Evolutionary conservation across 2,888 invertebrate species (phyloP).

Genomic region (Tetranychus piercei): DNA sequence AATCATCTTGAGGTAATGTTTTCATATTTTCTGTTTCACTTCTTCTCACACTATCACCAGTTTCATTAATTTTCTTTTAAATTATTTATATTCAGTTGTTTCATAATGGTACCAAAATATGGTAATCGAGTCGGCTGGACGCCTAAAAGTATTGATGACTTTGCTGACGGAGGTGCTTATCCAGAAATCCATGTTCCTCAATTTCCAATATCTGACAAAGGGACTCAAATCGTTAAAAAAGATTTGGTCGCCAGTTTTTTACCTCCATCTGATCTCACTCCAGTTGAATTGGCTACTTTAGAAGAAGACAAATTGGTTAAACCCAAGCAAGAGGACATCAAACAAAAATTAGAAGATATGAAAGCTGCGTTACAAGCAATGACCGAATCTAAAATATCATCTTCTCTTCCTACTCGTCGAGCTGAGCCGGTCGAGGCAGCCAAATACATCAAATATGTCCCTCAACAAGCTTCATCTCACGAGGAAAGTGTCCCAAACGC

Average conservation of each 20-base stretch:
- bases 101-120: constrained; percentile 51
- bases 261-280: constrained; percentile 54
- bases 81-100: no score
- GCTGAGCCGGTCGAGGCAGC: constrained; percentile 83
- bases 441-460: constrained; percentile 86
- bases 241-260: constrained; percentile 89
- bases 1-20: no score
- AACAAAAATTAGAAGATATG: constrained; percentile 75
- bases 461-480: constrained; percentile 95
- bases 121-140: constrained; percentile 86
- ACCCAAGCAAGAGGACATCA: constrained; percentile 66
- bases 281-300: constrained; percentile 58
- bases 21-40: no score
- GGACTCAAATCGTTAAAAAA: constrained; percentile 75
- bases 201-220: constrained; percentile 66
- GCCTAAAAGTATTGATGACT: constrained; percentile 54
- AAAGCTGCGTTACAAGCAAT: constrained; percentile 68
- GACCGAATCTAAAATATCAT: constrained; percentile 59
- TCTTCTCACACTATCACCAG: no score
- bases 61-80: no score
- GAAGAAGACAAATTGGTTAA: constrained; percentile 73
- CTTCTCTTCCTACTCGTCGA: constrained; percentile 76
- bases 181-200: constrained; percentile 94
- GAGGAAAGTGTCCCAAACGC: no score
- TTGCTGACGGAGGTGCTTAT: constrained; percentile 86